phyloP scores from a whole-genome alignment of 64 coral and sea anemone species.

The Montipora cactus region DNA sequence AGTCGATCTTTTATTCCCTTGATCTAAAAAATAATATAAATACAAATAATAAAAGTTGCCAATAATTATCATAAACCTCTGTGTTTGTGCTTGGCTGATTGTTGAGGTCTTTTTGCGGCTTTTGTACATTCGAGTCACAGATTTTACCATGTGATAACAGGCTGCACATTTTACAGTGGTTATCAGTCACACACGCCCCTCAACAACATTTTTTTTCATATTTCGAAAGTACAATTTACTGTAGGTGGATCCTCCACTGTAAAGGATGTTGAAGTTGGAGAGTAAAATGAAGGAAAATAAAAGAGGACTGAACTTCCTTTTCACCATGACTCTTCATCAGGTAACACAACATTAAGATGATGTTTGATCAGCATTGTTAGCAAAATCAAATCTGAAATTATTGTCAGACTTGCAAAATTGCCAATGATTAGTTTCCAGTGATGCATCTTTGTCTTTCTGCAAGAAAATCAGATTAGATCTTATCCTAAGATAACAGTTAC shows the following conservation, averaged over 20 bases:
- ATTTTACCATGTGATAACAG: no score
- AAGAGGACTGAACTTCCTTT: not conserved
- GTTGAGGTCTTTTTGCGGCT: no score
- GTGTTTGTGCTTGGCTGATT: no score
- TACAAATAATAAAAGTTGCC: not conserved
- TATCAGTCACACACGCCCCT: no score
- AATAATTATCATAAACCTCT: no score
- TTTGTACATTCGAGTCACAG: no score
- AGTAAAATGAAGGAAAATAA: not conserved
- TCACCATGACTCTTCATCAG: not conserved
- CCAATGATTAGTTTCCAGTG: not conserved
- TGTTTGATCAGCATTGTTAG: not conserved
- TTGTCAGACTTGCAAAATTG: slow-evolving; percentile 53
- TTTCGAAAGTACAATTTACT: no score
- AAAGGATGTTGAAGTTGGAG: no score
- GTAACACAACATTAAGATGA: not conserved
- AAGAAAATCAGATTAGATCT: not conserved
- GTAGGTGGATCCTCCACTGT: no score
- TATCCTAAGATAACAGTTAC: not conserved
- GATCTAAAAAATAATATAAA: not conserved
- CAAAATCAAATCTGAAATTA: slow-evolving; percentile 56
- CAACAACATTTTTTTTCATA: no score
- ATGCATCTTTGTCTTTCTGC: not conserved
- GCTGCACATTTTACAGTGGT: no score
- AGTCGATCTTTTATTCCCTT: not conserved